These are phyloP conservation scores for Sitophilus oryzae DNA, from an alignment of 1,140 invertebrate species.

Conservation along the genomic window DNA sequence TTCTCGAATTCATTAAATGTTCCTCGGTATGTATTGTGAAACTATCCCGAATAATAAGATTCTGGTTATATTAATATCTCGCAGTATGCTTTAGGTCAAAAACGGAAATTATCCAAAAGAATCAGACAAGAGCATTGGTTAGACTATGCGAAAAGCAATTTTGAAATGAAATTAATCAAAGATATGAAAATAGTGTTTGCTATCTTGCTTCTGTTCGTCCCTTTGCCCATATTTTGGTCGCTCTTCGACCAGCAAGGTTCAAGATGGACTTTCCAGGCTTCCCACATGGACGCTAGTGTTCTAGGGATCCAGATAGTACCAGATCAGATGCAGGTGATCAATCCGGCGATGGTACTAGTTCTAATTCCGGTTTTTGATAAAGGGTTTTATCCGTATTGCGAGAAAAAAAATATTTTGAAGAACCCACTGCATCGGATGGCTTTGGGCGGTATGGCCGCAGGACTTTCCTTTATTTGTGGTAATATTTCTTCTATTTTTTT, in stretches of 20 bases:
- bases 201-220: conserved; percentile 55
- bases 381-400: conserved; percentile 49
- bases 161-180: conserved; percentile 49
- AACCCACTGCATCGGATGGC: conserved; percentile 60
- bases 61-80: conserved; percentile 1
- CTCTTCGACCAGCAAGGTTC: conserved; percentile 60
- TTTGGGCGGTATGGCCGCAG: conserved; percentile 58
- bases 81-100: conserved; percentile 30
- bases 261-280: conserved; percentile 65
- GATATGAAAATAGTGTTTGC: conserved; percentile 50
- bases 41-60: background rate
- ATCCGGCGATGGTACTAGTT: conserved; percentile 59
- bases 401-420: conserved; percentile 41
- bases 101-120: conserved; percentile 2
- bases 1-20: conserved; percentile 59
- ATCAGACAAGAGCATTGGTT: conserved; percentile 56
- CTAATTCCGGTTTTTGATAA: conserved; percentile 62
- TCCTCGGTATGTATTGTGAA: conserved; percentile 52
- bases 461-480: conserved; percentile 50
- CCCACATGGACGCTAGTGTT: conserved; percentile 57
- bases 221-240: conserved; percentile 67
- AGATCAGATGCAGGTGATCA: conserved; percentile 63
- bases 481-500: no score
- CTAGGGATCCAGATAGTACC: conserved; percentile 50
- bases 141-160: conserved; percentile 60